Evolutionary conservation across 1,140 invertebrate species (phyloP), one percentile per base, ranked within the genome.

Genomic region (Microplitis mediator): DNA sequence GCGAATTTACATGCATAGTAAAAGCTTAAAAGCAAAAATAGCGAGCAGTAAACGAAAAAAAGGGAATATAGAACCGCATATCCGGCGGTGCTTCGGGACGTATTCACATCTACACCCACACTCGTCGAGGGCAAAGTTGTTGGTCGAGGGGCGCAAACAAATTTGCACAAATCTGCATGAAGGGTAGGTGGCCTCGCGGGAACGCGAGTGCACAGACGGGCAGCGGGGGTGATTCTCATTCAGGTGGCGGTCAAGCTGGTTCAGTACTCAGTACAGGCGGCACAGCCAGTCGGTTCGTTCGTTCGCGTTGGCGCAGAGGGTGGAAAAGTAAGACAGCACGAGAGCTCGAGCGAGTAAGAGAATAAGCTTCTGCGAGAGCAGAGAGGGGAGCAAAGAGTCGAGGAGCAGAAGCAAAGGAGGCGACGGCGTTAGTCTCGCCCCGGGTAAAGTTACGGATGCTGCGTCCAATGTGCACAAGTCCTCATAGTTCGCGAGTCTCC

Each of bases 131-230:
- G 39, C 39, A 16, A 14, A 62, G 72, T 58, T 50, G 74, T 51
- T 69, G 65, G 54, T 63, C 39, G 45, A 61, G 65, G 45, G 54
- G 69, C 23, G 65, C 45, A 70, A 73, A 72, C 69, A 68, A 70
- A 62, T 76, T 72, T 76, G 68, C 72, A 73, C 65, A 63, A 74
- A 73, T 76, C 72, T 72, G 70, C 75, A 73, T 71, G 74, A 54
- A 52, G 68, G 50, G 67, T 9, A 23, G 68, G 4, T 35, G 45
- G 58, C 34, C 54, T 58, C 39, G 14, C 39, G 58, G 14, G 45
- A 60, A 14, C 65, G 16, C 60, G 23, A 69, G 63, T 50, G 39
- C 62, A 54, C 35, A 45, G 35, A 69, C 16, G 13, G 23, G 23
- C 23, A 23, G 23, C 50, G 51, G 67, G 60, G 51, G 56, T 13